Evolutionary conservation across 2,888 invertebrate genomes (phyloP).

Genomic region (Temnothorax ravouxi): DNA sequence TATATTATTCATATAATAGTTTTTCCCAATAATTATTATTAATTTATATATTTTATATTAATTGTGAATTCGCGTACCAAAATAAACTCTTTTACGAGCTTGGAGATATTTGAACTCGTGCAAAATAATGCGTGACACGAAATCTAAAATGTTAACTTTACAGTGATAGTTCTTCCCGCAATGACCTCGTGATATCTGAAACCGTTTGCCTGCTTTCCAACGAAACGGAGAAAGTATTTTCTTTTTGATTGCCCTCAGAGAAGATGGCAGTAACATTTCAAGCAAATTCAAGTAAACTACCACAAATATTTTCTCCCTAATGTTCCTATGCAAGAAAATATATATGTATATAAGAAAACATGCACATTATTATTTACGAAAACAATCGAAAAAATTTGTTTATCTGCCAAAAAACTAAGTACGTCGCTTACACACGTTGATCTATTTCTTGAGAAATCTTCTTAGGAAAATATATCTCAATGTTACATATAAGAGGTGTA

Average conservation of each 20-base stretch:
- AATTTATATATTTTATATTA: constrained; percentile 11
- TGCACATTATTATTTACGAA: neutral
- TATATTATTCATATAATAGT: neutral
- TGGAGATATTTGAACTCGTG: neutral
- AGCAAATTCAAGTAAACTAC: neutral
- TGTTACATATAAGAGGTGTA: neutral
- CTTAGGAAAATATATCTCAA: neutral
- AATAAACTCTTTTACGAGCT: neutral
- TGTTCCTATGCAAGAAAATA: neutral
- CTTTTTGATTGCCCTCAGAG: constrained; percentile 9
- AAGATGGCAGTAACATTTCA: constrained; percentile 29
- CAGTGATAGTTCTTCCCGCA: constrained; percentile 16
- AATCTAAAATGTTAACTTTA: constrained; percentile 54
- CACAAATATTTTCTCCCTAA: neutral
- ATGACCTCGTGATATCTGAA: constrained; percentile 60
- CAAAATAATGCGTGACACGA: neutral
- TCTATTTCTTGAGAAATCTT: neutral
- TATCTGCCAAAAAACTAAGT: neutral
- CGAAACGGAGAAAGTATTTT: constrained; percentile 62
- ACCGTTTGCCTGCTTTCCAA: constrained; percentile 54
- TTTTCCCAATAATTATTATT: neutral
- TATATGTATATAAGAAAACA: too few species aligned
- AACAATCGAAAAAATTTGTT: neutral
- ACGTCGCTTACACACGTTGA: neutral
- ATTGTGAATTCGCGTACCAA: neutral